Evolutionary conservation across 2,797 vertebrate species (phyloP), one percentile per base, ranked within the genome.

Genomic region (Diceros bicornis): DNA sequence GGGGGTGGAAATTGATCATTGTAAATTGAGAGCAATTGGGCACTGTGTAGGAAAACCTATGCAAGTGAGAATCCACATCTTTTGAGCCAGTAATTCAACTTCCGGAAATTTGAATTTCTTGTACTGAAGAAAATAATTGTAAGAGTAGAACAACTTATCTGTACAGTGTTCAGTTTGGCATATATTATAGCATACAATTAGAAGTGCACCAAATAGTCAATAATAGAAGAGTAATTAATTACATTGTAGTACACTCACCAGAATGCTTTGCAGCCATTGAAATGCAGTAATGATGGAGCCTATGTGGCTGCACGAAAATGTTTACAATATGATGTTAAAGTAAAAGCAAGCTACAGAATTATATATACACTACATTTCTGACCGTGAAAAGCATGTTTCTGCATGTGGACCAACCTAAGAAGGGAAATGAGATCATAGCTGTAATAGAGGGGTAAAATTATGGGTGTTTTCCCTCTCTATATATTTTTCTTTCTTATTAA

Each of bases 41-140:
- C 14, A 62, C 52, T 57, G 2, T 74, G 44, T 27, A 66, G n/a
- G 23, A 89, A 87, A 87, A 84, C 41, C 37, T 34, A 75, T 14
- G 62, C 20, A 74, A 94, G 62, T 47, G 21, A 79, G 34, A 50
- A 83, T 92, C 95, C 59, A 3, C 81, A 59, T 32, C 2, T 87
- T 86, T 81, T 86, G 34, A 90, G 47, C 18, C 7, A 81, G 20
- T 64, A 79, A 44, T 66, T 61, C 32, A 84, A 66, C 29, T 34
- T 97, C 41, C 14, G 18, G 69, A 96, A 83, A 94, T 94, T 25
- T 86, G 23, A 96, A 83, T 94, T 93, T 94, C 27, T 59, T 89
- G 7, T 79, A 23, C 41, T 66, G 21, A 91, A 85, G 68, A 81
- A 77, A 88, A 66, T 59, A 66, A 72, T 12, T 77, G 2, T 83